A percentile compares a stretch with the other conserved stretches of the same genome.
These are phyloP conservation scores for Trichogramma dendrolimi DNA, from an alignment of 2,888 invertebrate species.

Conservation along the genomic window DNA sequence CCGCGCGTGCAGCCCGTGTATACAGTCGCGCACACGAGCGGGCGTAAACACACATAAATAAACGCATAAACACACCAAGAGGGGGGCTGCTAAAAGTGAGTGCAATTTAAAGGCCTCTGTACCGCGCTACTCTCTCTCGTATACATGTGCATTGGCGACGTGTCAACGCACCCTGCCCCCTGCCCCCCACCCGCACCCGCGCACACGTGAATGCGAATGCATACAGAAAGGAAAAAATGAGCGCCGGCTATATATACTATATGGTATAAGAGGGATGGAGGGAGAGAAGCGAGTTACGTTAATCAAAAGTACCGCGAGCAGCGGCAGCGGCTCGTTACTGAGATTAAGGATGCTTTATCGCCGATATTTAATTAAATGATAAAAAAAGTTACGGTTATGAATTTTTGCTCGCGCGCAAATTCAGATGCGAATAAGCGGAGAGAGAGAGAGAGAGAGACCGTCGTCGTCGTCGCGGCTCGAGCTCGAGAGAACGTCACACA, in stretches of 20 bases:
- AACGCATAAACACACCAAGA: no score
- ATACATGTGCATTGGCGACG: conserved; percentile 20
- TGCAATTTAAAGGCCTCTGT: conserved; percentile 26
- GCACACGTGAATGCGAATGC: no score
- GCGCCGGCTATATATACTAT: not conserved
- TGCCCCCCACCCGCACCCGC: no score
- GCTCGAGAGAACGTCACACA: no score
- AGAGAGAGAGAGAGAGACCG: conserved; percentile 7
- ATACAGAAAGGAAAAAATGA: no score
- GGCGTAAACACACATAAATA: no score
- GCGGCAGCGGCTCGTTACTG: conserved; percentile 33
- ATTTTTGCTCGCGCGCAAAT: conserved; percentile 23
- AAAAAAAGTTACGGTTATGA: conserved; percentile 34
- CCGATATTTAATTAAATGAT: conserved; percentile 44
- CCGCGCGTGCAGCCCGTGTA: no score
- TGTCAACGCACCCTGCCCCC: not conserved
- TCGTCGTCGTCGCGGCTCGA: not conserved
- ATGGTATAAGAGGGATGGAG: not conserved
- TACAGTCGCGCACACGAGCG: no score
- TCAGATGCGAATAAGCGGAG: not conserved
- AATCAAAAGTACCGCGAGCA: conserved; percentile 33
- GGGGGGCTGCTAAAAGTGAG: not conserved
- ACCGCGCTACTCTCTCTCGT: no score
- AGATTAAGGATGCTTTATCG: conserved; percentile 42
- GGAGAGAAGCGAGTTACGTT: conserved; percentile 28